phyloP scores from a whole-genome alignment of 1,140 invertebrate species.

The Eumaeus atala region DNA sequence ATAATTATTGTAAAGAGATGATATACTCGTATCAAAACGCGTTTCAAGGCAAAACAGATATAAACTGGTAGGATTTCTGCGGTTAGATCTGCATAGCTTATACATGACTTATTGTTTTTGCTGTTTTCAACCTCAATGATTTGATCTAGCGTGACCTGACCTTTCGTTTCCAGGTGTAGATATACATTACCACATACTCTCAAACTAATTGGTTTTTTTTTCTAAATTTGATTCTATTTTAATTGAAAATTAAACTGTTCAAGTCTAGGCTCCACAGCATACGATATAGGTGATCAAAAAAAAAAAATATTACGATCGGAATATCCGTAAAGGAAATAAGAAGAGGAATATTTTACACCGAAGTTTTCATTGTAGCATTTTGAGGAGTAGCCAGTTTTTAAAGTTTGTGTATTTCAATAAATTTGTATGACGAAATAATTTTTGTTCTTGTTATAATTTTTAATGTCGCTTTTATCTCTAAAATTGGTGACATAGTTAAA shows the following conservation, averaged over 20 bases:
- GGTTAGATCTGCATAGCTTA: no score
- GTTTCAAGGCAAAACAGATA: no score
- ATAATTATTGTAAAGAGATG: no score
- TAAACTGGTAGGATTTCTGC: no score
- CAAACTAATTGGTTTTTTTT: background rate
- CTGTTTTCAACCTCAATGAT: no score
- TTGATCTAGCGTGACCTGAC: background rate
- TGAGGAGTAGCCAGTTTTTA: constrained; percentile 3
- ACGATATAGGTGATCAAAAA: constrained; percentile 8
- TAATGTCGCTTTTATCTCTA: no score
- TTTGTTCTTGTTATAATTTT: background rate
- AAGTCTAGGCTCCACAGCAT: background rate
- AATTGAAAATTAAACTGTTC: constrained; percentile 1
- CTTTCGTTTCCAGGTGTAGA: constrained; percentile 1
- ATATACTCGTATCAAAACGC: no score
- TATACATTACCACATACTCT: constrained; percentile 11
- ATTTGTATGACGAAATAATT: background rate
- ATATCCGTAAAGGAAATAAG: background rate
- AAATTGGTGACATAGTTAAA: no score
- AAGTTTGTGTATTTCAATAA: constrained; percentile 5
- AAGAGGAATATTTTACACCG: background rate
- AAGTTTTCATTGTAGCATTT: constrained; percentile 6
- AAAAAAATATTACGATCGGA: background rate
- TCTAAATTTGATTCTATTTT: background rate
- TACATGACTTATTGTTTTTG: no score